Conservation (phyloP, 2,113 vertebrate genomes). For the Catagonus wagneri region DNA sequence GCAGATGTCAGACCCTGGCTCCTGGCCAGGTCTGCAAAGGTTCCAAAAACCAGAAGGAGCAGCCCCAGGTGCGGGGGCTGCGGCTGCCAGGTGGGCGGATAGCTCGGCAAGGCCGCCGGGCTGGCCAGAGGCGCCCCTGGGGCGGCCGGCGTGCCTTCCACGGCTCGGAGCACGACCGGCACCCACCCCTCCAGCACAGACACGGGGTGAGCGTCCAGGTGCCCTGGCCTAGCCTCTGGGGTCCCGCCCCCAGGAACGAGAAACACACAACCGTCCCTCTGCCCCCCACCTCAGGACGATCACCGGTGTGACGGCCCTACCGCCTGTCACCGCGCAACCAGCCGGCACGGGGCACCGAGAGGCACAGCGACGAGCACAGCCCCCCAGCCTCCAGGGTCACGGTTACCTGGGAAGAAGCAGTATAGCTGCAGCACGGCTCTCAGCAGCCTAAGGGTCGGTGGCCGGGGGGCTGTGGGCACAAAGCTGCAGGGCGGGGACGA, state of each 20-base stretch:
- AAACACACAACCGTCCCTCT: rapidly evolving
- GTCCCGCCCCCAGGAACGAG: rapidly evolving
- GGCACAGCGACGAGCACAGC: rapidly evolving
- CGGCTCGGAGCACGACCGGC: not conserved
- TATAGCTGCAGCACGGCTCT: too few relatives aligned
- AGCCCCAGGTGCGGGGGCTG: not conserved
- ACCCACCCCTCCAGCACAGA: not conserved
- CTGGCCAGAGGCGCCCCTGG: rapidly evolving
- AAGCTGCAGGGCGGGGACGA: too few relatives aligned
- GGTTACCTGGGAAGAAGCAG: too few relatives aligned
- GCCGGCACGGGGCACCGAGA: rapidly evolving
- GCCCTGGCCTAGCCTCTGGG: not conserved
- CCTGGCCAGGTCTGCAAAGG: not conserved
- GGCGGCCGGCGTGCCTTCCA: rapidly evolving
- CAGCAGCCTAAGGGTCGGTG: too few relatives aligned
- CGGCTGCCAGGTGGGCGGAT: not conserved
- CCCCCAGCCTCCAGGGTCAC: too few relatives aligned
- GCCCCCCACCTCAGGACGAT: not conserved
- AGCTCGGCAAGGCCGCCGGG: not conserved
- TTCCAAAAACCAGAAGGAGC: not conserved
- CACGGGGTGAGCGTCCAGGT: rapidly evolving
- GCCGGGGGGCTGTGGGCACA: too few relatives aligned
- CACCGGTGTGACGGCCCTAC: rapidly evolving
- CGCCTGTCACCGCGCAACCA: not conserved
- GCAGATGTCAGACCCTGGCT: not conserved